Conservation (phyloP, 2,888 invertebrate species). For the Tenthredo notha region DNA sequence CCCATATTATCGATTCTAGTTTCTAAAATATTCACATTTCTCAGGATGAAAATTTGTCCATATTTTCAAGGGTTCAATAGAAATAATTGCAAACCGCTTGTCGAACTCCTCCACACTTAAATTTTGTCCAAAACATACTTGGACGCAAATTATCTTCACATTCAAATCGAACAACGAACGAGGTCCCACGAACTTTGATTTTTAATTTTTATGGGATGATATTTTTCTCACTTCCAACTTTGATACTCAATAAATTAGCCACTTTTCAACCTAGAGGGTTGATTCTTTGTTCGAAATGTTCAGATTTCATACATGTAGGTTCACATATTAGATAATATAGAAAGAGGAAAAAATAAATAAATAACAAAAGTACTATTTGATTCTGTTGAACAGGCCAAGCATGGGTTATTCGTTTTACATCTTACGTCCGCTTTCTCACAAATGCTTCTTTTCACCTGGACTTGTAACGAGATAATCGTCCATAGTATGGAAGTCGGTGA, state of each 20-base stretch:
- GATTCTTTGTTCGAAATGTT: no score
- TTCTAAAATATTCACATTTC: neutral
- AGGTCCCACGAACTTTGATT: neutral
- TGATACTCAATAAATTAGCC: neutral
- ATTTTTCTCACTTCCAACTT: neutral
- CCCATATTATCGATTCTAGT: neutral
- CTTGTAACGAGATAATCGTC: constrained; percentile 64
- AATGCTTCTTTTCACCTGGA: constrained; percentile 66
- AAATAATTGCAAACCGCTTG: neutral
- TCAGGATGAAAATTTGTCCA: neutral
- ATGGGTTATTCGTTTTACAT: neutral
- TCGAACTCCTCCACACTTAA: neutral
- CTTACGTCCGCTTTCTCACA: constrained; percentile 47
- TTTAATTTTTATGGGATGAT: neutral
- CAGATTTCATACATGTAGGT: neutral
- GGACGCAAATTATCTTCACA: neutral
- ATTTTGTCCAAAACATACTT: neutral
- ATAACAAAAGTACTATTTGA: neutral
- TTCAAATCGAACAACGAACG: neutral
- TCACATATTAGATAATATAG: no score
- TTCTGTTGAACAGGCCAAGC: neutral
- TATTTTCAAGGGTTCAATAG: neutral
- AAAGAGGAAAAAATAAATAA: neutral
- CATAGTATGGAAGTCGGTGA: constrained; percentile 63
- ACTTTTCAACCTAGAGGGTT: neutral